These are phyloP conservation scores for Gymnobelideus leadbeateri DNA, from an alignment of 2,113 vertebrate species.

Conservation along the genomic window DNA sequence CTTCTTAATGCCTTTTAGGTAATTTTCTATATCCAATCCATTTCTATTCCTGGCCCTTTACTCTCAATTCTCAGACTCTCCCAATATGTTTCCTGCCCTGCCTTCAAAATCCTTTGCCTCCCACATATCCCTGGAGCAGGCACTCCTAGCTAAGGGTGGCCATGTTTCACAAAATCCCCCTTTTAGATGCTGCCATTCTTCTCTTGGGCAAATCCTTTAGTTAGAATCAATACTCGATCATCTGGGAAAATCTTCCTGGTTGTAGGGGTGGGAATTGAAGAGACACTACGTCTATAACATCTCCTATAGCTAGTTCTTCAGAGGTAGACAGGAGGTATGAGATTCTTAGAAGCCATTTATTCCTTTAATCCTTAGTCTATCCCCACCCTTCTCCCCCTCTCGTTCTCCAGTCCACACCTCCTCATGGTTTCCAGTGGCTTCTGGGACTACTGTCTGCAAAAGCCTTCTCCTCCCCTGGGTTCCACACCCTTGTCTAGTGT, in stretches of 20 bases:
- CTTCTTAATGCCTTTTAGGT: background rate
- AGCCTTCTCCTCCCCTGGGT: too few relatives aligned
- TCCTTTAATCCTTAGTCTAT: background rate
- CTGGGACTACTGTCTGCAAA: background rate
- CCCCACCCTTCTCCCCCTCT: background rate
- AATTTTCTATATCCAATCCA: background rate
- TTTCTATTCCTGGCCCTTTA: background rate
- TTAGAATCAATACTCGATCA: background rate
- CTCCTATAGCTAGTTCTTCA: background rate
- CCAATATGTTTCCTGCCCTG: background rate
- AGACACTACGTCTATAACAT: background rate
- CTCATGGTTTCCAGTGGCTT: background rate
- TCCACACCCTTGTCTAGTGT: background rate
- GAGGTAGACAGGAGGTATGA: background rate
- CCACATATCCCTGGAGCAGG: background rate
- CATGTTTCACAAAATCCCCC: background rate
- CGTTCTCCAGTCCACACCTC: accelerated
- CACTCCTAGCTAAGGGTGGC: background rate
- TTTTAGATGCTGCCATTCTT: background rate
- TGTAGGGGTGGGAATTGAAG: background rate
- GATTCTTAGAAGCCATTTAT: background rate
- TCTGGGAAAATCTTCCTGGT: background rate
- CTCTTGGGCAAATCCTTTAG: background rate
- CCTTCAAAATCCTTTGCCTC: background rate
- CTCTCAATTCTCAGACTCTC: background rate